Base-by-base conservation (phyloP, 2,888 invertebrate genomes). In the Uropetala carovei region DNA sequence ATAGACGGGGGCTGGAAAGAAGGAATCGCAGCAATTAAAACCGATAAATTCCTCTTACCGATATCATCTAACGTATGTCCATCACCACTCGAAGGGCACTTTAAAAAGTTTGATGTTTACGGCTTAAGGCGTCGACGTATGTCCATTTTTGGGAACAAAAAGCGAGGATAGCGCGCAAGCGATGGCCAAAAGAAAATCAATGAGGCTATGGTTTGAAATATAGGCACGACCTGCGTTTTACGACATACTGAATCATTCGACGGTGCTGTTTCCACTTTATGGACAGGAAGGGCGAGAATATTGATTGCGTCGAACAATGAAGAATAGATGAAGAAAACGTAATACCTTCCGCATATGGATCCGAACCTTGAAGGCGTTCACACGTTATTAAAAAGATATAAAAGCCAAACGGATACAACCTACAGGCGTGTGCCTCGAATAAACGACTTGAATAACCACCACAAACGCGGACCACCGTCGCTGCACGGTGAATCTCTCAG, bases 301-400 rank as follows among this genome's bases (percentile, higher is more conserved):
- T 75, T 27, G 75, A 75, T 75, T 75, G 75, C 75, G 22, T 27
- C 4, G n/a, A 11, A 75, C 75, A 75, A 75, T 75, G 75, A 75
- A 75, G 75, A 75, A 27, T 27, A 75, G 22, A 75, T 27, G 75
- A 22, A 75, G 75, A 27, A 27, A 27, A 27, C 75, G 75, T 75
- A 75, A 75, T 27, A 75, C 75, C 75, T 75, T 11, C 75, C 22
- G 75, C 75, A 75, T 75, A 75, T 27, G 75, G 75, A 75, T 75
- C 27, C 75, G 75, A 75, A 27, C 75, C 75, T 75, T 75, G 75
- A 75, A 75, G 75, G 27, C 22, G 22, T 75, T 75, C 75, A 1
- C 43, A 27, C 13, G 75, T 75, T 75, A 75, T 75, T 75, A 75
- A 27, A 27, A 75, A 75, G 75, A 75, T 27, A 75, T 75, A 75